A percentile compares a stretch with the other conserved stretches of the same genome.
phyloP scores from a whole-genome alignment of 2,113 vertebrate genomes.

The Indri indri region DNA sequence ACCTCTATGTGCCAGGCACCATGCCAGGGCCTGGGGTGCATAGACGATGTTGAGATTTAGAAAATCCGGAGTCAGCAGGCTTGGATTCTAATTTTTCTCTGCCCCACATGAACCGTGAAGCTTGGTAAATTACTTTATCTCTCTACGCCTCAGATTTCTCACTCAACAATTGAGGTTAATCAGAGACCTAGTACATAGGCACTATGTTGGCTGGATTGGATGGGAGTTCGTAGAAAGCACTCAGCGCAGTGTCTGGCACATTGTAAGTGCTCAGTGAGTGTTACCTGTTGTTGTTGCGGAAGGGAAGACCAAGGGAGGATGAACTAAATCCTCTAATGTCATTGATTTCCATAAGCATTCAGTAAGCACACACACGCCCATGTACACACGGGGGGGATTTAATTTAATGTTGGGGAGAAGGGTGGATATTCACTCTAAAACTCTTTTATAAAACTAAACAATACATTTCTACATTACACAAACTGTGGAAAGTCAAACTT shows the following conservation, averaged over 20 bases:
- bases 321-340: neutral
- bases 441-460: neutral
- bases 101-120: neutral
- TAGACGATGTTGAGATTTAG: neutral
- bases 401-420: neutral
- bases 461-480: neutral
- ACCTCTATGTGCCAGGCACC: neutral
- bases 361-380: neutral
- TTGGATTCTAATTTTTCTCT: neutral
- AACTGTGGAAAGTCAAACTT: neutral
- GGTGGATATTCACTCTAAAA: neutral
- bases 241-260: neutral
- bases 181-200: neutral
- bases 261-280: neutral
- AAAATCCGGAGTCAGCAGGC: neutral
- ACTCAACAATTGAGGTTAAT: neutral
- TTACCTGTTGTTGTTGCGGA: neutral
- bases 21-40: neutral
- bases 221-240: neutral
- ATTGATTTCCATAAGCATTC: neutral
- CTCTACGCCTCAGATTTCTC: neutral
- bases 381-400: rapidly evolving
- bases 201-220: neutral
- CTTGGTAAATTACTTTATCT: neutral
- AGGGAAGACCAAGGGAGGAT: neutral